Percentiles rank a stretch among this genome's conserved stretches.
Evolutionary conservation across 2,797 vertebrate species (phyloP).

Genomic region (Sciurus vulgaris): DNA sequence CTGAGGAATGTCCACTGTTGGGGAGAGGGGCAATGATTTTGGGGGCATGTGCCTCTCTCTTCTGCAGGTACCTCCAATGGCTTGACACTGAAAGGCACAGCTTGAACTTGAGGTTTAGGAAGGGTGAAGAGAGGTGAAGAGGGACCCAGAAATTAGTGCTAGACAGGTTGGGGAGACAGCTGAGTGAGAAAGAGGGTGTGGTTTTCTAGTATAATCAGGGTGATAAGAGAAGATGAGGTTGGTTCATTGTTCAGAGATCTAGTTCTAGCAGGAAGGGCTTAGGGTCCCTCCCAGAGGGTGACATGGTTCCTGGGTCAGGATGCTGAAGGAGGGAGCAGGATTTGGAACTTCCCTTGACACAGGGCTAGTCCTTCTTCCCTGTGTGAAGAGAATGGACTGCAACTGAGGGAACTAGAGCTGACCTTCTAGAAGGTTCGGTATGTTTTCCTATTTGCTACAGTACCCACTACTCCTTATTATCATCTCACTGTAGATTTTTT

Average conservation of each 20-base stretch:
- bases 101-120: neutral
- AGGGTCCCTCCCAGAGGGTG: neutral
- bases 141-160: neutral
- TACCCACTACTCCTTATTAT: neutral
- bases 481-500: rapidly evolving
- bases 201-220: neutral
- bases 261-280: neutral
- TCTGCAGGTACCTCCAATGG: neutral
- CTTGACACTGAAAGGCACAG: neutral
- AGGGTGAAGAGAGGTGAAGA: neutral
- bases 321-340: neutral
- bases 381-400: neutral
- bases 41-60: neutral
- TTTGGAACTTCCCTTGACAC: neutral
- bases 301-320: neutral
- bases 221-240: neutral
- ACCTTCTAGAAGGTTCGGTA: neutral
- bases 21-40: neutral
- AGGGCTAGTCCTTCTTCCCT: too few species aligned
- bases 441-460: neutral
- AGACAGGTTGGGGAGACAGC: neutral
- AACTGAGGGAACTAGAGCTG: neutral
- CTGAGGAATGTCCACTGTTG: neutral
- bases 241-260: neutral
- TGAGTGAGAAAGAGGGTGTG: too few species aligned